Conservation (phyloP, 2,113 vertebrate genomes). For the Propithecus coquereli region DNA sequence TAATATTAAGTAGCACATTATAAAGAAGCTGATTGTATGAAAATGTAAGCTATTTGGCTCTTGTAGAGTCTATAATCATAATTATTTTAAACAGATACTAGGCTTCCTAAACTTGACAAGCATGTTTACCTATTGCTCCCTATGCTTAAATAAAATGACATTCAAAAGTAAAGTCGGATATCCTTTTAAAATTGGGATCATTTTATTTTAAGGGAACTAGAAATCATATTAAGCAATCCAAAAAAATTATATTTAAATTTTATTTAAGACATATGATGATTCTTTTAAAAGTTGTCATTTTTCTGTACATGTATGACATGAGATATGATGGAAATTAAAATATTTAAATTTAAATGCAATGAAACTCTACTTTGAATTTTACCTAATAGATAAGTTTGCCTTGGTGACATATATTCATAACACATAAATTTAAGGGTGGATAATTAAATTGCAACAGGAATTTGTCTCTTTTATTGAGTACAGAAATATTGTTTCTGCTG, state of each 20-base stretch:
- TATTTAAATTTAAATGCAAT: slow-evolving; percentile 41
- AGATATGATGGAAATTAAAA: slow-evolving; percentile 51
- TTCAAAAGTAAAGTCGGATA: background rate
- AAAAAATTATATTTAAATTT: slow-evolving; percentile 10
- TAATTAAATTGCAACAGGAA: background rate
- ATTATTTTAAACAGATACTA: slow-evolving; percentile 61
- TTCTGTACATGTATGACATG: background rate
- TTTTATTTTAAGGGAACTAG: background rate
- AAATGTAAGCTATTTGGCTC: slow-evolving; percentile 69
- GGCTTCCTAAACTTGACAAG: slow-evolving; percentile 59
- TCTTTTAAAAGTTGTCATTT: background rate
- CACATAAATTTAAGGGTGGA: slow-evolving; percentile 2
- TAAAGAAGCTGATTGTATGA: slow-evolving; percentile 68
- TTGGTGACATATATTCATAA: background rate
- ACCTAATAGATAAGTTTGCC: background rate
- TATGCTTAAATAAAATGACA: background rate
- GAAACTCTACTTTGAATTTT: background rate
- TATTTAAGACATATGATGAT: background rate
- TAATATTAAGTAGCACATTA: slow-evolving; percentile 66
- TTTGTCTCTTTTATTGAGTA: background rate
- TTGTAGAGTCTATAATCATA: slow-evolving; percentile 65
- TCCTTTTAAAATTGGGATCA: background rate
- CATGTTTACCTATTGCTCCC: background rate
- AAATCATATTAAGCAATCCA: background rate
- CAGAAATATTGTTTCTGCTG: slow-evolving; percentile 21